Evolutionary conservation across 2,113 vertebrate genomes (phyloP).

Genomic region (Aviceda subcristata): DNA sequence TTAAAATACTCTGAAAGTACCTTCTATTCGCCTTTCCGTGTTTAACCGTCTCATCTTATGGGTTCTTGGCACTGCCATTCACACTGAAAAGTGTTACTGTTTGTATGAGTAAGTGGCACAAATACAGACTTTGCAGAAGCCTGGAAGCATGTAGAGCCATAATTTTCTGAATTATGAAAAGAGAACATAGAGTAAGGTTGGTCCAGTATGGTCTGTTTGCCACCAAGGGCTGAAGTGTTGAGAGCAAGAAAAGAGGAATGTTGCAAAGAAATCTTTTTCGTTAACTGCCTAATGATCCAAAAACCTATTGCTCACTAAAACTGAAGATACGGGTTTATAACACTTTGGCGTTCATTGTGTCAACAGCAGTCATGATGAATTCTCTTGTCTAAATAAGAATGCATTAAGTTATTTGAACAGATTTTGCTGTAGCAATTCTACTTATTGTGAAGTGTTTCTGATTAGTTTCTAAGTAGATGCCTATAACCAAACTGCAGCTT

Average conservation of each 20-base stretch:
- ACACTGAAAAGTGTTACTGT: neutral
- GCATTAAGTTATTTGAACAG: neutral
- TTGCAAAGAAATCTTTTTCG: neutral
- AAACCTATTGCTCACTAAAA: neutral
- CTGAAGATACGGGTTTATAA: neutral
- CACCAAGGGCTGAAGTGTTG: neutral
- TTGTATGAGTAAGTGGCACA: neutral
- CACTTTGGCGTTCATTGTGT: neutral
- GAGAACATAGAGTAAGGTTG: neutral
- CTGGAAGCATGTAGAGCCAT: neutral
- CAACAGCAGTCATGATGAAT: neutral
- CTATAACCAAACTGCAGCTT: neutral
- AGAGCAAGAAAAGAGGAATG: neutral
- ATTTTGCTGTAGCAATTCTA: neutral
- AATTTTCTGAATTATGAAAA: neutral
- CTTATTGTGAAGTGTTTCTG: neutral
- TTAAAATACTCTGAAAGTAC: neutral
- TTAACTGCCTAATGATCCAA: neutral
- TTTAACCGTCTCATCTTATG: neutral
- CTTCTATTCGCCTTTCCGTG: neutral
- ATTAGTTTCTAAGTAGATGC: neutral
- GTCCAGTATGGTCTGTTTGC: neutral
- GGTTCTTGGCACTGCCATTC: neutral
- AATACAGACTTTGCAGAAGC: conserved; percentile 11
- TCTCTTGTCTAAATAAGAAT: neutral